Evolutionary conservation across 2,797 vertebrate species (phyloP), one percentile per base, ranked within the genome.

Genomic region (Brotula barbata): DNA sequence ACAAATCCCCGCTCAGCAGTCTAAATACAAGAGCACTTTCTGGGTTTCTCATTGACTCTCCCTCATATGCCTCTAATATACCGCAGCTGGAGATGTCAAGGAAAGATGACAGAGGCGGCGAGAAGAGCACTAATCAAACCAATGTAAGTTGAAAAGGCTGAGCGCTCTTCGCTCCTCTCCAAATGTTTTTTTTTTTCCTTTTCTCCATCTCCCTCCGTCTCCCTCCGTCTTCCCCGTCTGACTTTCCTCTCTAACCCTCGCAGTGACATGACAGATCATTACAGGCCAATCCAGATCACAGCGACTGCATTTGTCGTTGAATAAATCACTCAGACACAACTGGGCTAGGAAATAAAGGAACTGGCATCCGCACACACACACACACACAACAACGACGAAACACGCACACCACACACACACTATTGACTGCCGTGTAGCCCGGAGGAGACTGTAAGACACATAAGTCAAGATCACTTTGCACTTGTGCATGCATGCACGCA

Each of bases 261-360:
- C 49, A 49, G 47, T 56, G 69, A 86, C 80, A 80, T 85, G 84
- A 85, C 87, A 75, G 65, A 88, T 88, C 79, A 87, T 89, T 87
- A 85, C 67, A 54, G 82, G 78, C 81, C 83, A 80, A 70, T 83
- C 66, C 68, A 74, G 77, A 68, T 78, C 68, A 52, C 77, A 20
- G 71, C 61, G 28, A 78, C 80, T 79, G 75, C 81, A 76, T 88
- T 86, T 84, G 80, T 88, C 77, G 58, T 37, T 53, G 82, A 71
- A 90, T 90, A 86, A 90, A 92, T 91, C 88, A 89, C 72, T 58
- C 65, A 46, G 85, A 87, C 80, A 78, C 73, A 78, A 85, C 76
- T 73, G 66, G 77, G 85, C 73, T 76, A 23, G 48, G 68, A 82
- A 82, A 84, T 87, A 76, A 80, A 85, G 64, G 68, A 21, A 19